Base-by-base conservation (phyloP, 2,797 vertebrate species). In the Mergus octosetaceus region DNA sequence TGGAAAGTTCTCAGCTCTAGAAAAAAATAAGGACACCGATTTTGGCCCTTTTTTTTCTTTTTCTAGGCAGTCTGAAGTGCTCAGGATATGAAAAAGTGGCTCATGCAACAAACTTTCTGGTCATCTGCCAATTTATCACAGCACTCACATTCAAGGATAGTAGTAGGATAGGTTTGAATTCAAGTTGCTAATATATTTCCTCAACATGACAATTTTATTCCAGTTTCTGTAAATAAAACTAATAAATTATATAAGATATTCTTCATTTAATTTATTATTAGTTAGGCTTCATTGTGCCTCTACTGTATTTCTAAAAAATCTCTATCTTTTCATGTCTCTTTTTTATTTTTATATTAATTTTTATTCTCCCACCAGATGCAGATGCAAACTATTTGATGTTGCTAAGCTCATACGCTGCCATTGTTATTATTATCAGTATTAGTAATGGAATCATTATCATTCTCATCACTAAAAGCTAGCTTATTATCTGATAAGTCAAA, bases 401-500 rank as follows among this genome's bases (percentile, higher is more conserved):
- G 70, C 92, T 90, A 62, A 91, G 85, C 86, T 94, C 27, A 69
- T 7, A 34, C 78, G 49, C 19, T 89, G 83, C 94, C 85, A 89
- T 89, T 97, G 93, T 95, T 95, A 80, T 92, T 96, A 39, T 95
- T 96, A 91, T 94, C 95, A 93, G 68, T 64, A 94, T 96, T 77
- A 89, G 90, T 84, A 97, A 95, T 93, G 70, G 81, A 95, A 93
- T 95, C 82, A 95, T 97, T 97, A 96, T 96, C 94, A 95, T 96
- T 96, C 95, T 95, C 82, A 95, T 97, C 93, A 96, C 85, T 93
- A 94, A 97, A 92, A 97, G 76, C 21, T 36, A 92, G 56, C 93
- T 97, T 75, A 95, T 97, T 98, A 97, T 96, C 95, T 97, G 94
- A 95, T 97, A 97, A 97, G 90, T 96, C 86, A 88, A 96, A 97